phyloP scores from a whole-genome alignment of 2,888 invertebrate genomes.

The Lymantria monacha region DNA sequence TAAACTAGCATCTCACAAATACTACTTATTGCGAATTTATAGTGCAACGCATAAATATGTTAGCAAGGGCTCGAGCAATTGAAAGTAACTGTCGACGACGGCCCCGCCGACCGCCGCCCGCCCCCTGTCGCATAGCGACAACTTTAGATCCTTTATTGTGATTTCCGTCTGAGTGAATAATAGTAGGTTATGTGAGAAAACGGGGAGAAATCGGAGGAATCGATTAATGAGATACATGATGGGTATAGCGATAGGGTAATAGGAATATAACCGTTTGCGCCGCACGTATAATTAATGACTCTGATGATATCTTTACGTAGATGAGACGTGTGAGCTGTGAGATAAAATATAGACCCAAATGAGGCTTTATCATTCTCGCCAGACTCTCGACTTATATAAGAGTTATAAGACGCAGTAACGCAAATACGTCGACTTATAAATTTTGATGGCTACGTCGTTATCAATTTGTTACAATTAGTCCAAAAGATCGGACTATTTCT shows the following conservation, averaged over 20 bases:
- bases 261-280: constrained; percentile 25
- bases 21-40: constrained; percentile 71
- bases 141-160: constrained; percentile 41
- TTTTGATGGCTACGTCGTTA: too few species aligned
- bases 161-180: constrained; percentile 36
- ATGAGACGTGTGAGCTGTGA: neutral
- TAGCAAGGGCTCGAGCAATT: constrained; percentile 46
- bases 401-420: too few species aligned
- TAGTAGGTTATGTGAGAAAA: constrained; percentile 20
- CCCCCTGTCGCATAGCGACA: constrained; percentile 36
- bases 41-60: constrained; percentile 65
- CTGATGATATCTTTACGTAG: constrained; percentile 1
- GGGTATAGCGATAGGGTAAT: constrained; percentile 26
- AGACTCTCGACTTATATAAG: neutral
- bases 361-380: neutral
- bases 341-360: neutral
- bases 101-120: constrained; percentile 44
- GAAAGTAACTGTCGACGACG: constrained; percentile 61
- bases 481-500: too few species aligned
- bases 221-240: constrained; percentile 33
- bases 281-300: constrained; percentile 9
- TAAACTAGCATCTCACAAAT: constrained; percentile 53
- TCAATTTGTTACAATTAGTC: too few species aligned
- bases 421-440: too few species aligned
- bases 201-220: constrained; percentile 15